Percentiles rank a stretch among this genome's conserved stretches.
Evolutionary conservation across 2,113 vertebrate genomes (phyloP).

Genomic region (Hypocryptadius cinnamomeus): DNA sequence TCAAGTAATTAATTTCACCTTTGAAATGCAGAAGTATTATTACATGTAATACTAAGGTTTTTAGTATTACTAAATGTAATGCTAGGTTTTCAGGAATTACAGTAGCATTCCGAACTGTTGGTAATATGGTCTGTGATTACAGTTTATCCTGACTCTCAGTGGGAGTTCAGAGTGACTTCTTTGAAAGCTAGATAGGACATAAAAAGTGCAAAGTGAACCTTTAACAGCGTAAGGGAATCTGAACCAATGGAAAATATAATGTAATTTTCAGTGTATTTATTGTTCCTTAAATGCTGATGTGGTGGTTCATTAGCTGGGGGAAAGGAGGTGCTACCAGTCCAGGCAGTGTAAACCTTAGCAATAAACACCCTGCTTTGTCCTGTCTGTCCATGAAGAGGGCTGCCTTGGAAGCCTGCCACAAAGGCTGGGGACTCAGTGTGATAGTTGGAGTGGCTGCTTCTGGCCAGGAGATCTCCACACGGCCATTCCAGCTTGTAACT

Average conservation of each 20-base stretch:
- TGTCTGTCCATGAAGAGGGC: constrained; percentile 59
- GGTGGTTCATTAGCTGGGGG: not conserved
- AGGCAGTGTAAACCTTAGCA: not conserved
- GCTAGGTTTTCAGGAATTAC: not conserved
- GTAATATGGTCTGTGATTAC: not conserved
- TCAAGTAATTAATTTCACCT: not conserved
- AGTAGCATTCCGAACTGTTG: not conserved
- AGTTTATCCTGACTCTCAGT: not conserved
- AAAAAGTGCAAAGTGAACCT: not conserved
- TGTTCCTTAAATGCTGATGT: not conserved
- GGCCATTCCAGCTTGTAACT: constrained; percentile 79
- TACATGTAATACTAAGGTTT: not conserved
- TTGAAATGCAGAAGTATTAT: not conserved
- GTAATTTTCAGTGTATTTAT: not conserved
- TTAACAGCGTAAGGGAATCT: not conserved
- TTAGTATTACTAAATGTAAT: not conserved
- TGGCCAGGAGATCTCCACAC: constrained; percentile 76
- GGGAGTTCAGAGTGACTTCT: not conserved
- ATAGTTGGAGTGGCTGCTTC: constrained; percentile 74
- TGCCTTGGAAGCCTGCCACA: constrained; percentile 79
- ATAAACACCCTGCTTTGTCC: not conserved
- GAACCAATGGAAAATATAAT: not conserved
- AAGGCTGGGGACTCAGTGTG: constrained; percentile 80
- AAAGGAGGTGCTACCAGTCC: not conserved
- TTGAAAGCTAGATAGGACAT: not conserved